Conservation (phyloP, 2,113 vertebrate genomes). For the Tetraodon nigroviridis region DNA sequence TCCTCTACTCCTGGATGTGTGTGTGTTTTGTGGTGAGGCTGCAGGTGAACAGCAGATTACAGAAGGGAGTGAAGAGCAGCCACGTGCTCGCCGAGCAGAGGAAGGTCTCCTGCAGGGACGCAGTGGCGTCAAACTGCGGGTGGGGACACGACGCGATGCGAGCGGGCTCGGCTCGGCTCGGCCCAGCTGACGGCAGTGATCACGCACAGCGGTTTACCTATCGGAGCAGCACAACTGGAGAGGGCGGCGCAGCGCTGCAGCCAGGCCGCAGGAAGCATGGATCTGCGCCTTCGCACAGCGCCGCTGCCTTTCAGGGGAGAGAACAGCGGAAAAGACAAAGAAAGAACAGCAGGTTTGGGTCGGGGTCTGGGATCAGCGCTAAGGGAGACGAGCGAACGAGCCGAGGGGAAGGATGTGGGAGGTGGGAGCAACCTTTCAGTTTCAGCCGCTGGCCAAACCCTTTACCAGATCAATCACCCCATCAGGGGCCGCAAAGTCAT, state of each 20-base stretch:
- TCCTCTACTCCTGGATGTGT: conserved; percentile 16
- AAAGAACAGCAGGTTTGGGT: conserved; percentile 43
- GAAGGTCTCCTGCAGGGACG: conserved; percentile 39
- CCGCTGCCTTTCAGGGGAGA: conserved; percentile 44
- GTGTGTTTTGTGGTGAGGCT: conserved; percentile 14
- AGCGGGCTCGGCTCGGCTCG: conserved; percentile 19
- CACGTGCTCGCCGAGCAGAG: conserved; percentile 58
- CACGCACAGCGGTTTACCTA: conserved; percentile 65
- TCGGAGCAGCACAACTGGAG: conserved; percentile 66
- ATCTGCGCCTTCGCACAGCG: conserved; percentile 62
- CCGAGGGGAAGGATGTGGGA: conserved; percentile 21
- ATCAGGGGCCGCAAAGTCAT: no score
- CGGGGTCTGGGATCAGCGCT: background rate
- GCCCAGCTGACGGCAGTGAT: conserved; percentile 14
- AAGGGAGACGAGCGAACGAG: conserved; percentile 8
- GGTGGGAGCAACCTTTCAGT: no score
- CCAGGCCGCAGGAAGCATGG: conserved; percentile 75
- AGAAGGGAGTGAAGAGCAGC: conserved; percentile 50
- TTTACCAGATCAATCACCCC: no score
- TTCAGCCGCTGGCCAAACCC: no score
- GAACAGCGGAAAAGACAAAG: conserved; percentile 53
- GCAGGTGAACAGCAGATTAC: conserved; percentile 47
- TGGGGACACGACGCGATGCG: conserved; percentile 22
- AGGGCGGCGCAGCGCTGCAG: conserved; percentile 73
- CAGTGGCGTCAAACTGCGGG: conserved; percentile 36